Evolutionary conservation across 2,113 vertebrate genomes (phyloP), one percentile per base, ranked within the genome.

Genomic region (Syngnathus scovelli): DNA sequence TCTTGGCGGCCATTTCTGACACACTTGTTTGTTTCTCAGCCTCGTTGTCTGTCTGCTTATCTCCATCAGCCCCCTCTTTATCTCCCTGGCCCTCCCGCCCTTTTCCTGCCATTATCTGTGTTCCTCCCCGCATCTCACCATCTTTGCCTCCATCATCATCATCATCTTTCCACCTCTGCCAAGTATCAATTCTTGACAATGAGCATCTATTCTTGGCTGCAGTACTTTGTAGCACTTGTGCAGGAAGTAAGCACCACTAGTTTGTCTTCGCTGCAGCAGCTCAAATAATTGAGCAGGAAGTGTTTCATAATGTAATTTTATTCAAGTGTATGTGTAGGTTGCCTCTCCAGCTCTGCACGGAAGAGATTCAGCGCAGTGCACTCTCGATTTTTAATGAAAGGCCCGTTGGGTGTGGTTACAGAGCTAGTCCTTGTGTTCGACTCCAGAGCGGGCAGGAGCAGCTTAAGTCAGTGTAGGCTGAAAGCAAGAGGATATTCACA

Each of bases 1-100:
- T 90, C 84, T 88, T 48, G 6, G 21, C 27, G 77, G 72, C 80
- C 81, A 83, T 86, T 78, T 84, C 78, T 85, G 87, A 88, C 81
- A 86, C 83, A 76, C 85, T 81, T 38, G 71, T 86, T 87, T 84
- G 80, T 84, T 83, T 82, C 81, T 75, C 75, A 72, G 37, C 76
- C 79, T 82, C 72, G 23, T 72, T 76, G 78, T 76, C 79, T 61
- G 72, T 62, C 77, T 83, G 66, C 82, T 78, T 83, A 87, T 87
- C 83, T 86, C 79, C 78, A 79, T 86, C 85, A 67, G 76, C 70
- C 68, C 70, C 68, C 64, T 82, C 80, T 75, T 74, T 78, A 66
- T 69, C 79, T 80, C 80, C 70, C 66, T 64, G 66, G 77, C 37
- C 33, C 46, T 41, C 38, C 43, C 7, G 87, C 77, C 81, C 68